Evolutionary conservation across 2,113 vertebrate genomes (phyloP).

Genomic region (Eulemur macaco): DNA sequence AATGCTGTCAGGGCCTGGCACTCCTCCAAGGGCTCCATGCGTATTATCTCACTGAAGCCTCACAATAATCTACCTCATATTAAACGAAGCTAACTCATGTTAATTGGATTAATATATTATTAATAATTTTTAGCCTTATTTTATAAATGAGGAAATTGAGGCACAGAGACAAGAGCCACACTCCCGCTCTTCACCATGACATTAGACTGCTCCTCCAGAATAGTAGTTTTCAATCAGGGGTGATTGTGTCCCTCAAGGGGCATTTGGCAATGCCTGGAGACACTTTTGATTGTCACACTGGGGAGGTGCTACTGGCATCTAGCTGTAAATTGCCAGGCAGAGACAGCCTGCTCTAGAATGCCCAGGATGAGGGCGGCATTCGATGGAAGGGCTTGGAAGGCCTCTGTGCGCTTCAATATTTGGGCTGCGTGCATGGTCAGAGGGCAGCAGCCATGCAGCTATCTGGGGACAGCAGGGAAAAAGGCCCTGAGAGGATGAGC

Average conservation of each 20-base stretch:
- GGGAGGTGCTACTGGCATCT: not conserved
- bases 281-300: not conserved
- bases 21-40: not conserved
- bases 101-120: not conserved
- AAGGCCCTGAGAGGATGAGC: not conserved
- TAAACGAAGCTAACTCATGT: not conserved
- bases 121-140: not conserved
- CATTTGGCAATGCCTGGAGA: not conserved
- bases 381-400: not conserved
- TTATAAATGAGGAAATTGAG: not conserved
- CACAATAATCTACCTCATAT: not conserved
- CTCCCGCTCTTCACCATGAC: fast-evolving
- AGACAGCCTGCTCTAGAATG: not conserved
- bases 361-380: too few species aligned
- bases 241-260: not conserved
- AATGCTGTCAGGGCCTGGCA: not conserved
- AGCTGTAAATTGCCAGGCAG: not conserved
- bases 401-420: not conserved
- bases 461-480: not conserved
- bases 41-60: not conserved
- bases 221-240: not conserved
- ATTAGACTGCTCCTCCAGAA: not conserved
- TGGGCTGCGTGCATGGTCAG: not conserved
- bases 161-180: not conserved
- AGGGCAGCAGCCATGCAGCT: not conserved